Evolutionary conservation across 2,888 invertebrate genomes (phyloP), one percentile per base, ranked within the genome.

Genomic region (Phymatocera aterrima): DNA sequence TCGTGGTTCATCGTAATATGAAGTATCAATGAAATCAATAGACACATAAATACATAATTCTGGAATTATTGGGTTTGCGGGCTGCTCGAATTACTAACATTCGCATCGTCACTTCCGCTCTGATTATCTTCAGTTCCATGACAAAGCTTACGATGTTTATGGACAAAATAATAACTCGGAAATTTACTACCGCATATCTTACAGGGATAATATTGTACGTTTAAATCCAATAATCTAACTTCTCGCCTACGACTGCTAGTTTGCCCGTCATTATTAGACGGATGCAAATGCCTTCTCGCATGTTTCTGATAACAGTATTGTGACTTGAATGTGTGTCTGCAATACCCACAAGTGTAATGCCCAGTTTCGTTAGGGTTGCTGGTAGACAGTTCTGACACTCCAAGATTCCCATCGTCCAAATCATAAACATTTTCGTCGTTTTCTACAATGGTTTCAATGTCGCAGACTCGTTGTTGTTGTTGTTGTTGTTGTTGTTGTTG

Each of bases 141-240:
- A 87, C 97, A 97, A 85, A 95, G 91, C 91, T 97, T 97, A 77
- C 97, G 92, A 89, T 97, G 97, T 88, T 97, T 97, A 89, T 97
- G 97, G 31, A 97, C 97, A 91, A 97, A 97, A 91, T 97, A 97
- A 89, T 97, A 97, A 83, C 97, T 97, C 1, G 97, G 97, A 89
- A 97, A 97, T 90, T 97, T 97, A 85, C 94, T 96, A 24, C 97
- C 97, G 90, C 97, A 97, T 0, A 96, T 97, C 91, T 97, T 97
- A 91, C 97, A 97, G 0, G 97, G 97, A 91, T 97, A 97, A 91
- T 97, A 97, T 90, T 97, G 97, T 0, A 97, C 94, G 86, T 97
- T 95, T 90, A 96, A 93, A 85, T 96, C 95, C 72, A 95, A 88
- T 3, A 94, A 92, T 77, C 93, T 92, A 1, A 94, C 94, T 84